Conservation (phyloP, 2,888 invertebrate species). For the Andrena praecox region DNA sequence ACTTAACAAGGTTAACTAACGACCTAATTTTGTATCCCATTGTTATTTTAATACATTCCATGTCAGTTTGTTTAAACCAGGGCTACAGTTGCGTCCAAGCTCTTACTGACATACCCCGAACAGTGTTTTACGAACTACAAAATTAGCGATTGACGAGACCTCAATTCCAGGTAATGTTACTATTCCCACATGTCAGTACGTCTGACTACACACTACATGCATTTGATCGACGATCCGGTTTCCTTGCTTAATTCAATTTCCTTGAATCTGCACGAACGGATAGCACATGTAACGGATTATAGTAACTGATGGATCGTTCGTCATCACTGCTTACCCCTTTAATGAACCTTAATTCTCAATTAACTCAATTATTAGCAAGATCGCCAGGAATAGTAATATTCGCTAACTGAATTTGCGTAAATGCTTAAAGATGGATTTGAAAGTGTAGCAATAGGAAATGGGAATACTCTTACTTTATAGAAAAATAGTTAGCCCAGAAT, state of each 20-base stretch:
- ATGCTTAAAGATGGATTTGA: too few relatives aligned
- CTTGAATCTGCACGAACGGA: conserved; percentile 50
- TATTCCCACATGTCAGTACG: conserved; percentile 17
- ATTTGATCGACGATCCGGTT: conserved; percentile 46
- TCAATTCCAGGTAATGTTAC: conserved; percentile 43
- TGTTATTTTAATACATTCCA: not conserved
- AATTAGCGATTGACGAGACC: conserved; percentile 56
- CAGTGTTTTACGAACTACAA: not conserved
- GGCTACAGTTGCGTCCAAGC: not conserved
- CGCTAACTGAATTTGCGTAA: too few relatives aligned
- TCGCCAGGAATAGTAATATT: too few relatives aligned
- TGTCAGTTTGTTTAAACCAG: not conserved
- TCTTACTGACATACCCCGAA: too few relatives aligned
- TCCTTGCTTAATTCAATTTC: conserved; percentile 63
- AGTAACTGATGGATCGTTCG: conserved; percentile 12
- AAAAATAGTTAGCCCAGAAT: too few relatives aligned
- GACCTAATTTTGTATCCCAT: too few relatives aligned
- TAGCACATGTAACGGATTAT: conserved; percentile 49
- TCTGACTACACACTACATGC: conserved; percentile 29
- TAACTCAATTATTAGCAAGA: not conserved
- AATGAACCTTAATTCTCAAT: not conserved
- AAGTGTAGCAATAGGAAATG: too few relatives aligned
- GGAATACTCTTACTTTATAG: too few relatives aligned
- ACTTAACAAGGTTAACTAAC: too few relatives aligned
- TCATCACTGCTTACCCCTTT: not conserved